phyloP scores from a whole-genome alignment of 2,113 vertebrate species.

The Pomatostomus ruficeps region DNA sequence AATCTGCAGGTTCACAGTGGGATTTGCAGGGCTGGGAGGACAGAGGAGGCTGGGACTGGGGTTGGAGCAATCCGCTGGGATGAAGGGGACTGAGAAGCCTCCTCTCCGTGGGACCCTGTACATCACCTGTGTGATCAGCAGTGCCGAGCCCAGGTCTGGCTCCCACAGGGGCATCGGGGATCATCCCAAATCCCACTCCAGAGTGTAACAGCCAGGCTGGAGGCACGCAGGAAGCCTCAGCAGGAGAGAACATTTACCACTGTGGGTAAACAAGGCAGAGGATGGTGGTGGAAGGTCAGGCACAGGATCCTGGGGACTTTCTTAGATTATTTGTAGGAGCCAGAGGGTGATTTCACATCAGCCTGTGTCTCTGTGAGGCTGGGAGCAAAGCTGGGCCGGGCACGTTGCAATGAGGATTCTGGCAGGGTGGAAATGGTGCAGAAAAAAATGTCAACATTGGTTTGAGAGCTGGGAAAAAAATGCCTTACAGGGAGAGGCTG shows the following conservation, averaged over 20 bases:
- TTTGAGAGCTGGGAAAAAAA: background rate
- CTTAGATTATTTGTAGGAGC: background rate
- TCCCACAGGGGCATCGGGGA: background rate
- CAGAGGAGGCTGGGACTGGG: background rate
- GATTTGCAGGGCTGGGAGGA: background rate
- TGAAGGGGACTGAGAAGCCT: background rate
- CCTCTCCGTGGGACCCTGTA: background rate
- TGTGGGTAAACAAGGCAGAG: background rate
- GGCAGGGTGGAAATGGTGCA: background rate
- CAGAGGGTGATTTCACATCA: background rate
- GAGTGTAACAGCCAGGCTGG: background rate
- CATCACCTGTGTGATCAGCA: background rate
- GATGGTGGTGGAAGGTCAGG: background rate
- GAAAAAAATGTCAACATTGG: background rate
- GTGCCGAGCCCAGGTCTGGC: background rate
- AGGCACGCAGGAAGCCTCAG: background rate
- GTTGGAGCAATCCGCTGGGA: background rate
- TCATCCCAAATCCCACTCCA: background rate
- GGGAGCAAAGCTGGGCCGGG: rapidly evolving
- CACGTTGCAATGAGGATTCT: background rate
- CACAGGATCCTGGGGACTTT: background rate
- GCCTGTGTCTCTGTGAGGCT: background rate
- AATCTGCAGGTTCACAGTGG: rapidly evolving
- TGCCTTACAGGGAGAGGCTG: background rate
- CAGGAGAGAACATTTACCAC: background rate